These are phyloP conservation scores for Anabacerthia variegaticeps DNA, from an alignment of 2,797 vertebrate species.

Conservation along the genomic window DNA sequence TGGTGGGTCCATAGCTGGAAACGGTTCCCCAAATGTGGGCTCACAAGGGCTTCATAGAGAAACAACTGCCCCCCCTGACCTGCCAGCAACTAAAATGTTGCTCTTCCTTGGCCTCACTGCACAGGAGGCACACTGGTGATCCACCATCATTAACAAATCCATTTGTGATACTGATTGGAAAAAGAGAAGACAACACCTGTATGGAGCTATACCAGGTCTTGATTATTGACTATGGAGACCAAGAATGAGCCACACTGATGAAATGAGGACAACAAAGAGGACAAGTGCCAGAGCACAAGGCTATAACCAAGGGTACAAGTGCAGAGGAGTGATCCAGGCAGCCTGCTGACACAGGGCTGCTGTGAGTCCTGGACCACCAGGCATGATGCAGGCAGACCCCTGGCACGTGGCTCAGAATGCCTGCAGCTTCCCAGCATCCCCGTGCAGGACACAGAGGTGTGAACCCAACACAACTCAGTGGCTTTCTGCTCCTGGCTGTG, in stretches of 20 bases:
- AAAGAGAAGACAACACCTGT: neutral
- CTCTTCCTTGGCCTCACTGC: rapidly evolving
- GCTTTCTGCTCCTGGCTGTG: neutral
- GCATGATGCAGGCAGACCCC: neutral
- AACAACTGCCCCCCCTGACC: neutral
- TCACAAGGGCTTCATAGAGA: neutral
- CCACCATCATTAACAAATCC: neutral
- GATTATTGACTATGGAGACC: neutral
- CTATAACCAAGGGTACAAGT: neutral
- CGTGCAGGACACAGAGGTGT: rapidly evolving
- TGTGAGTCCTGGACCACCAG: neutral
- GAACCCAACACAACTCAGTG: rapidly evolving
- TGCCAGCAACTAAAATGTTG: neutral
- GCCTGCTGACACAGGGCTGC: neutral
- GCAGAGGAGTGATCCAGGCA: neutral
- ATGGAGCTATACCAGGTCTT: neutral
- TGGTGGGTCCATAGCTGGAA: neutral
- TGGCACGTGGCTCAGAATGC: neutral
- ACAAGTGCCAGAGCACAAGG: neutral
- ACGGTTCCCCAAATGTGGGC: neutral
- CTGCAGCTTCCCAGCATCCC: neutral
- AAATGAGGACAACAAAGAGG: neutral
- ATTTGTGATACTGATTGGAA: neutral
- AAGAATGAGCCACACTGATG: neutral
- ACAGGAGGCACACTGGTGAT: neutral